Percentiles rank a stretch among this genome's conserved stretches.
Evolutionary conservation across 2,888 invertebrate species (phyloP).

Genomic region (Strigamia crassipes): DNA sequence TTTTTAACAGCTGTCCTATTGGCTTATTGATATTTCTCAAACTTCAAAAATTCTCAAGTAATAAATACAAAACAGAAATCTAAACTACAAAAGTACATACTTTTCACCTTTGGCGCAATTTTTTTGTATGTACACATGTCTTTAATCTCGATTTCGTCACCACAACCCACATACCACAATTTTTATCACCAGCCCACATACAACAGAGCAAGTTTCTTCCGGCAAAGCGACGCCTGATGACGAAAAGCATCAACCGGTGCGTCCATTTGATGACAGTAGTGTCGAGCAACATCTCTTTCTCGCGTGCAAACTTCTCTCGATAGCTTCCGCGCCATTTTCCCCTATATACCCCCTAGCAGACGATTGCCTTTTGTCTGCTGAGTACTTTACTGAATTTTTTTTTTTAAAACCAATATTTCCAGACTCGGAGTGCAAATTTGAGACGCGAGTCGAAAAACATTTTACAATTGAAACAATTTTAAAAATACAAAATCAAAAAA

Average conservation of each 20-base stretch:
- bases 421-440: background rate
- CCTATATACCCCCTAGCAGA: conserved; percentile 23
- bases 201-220: background rate
- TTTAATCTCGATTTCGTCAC: conserved; percentile 26
- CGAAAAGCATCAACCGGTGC: conserved; percentile 28
- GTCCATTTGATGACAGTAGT: conserved; percentile 40
- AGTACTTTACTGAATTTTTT: conserved; percentile 1
- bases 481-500: background rate
- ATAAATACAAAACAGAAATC: background rate
- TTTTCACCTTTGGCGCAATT: background rate
- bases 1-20: background rate
- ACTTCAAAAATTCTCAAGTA: background rate
- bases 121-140: background rate
- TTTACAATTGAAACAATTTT: background rate
- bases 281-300: conserved; percentile 2
- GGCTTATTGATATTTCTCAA: background rate
- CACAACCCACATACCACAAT: background rate
- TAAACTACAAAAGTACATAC: background rate
- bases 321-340: conserved; percentile 32
- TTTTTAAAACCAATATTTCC: background rate
- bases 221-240: conserved; percentile 38
- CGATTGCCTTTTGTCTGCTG: conserved; percentile 36
- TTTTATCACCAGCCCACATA: conserved; percentile 25
- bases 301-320: conserved; percentile 6
- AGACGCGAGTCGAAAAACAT: background rate